Evolutionary conservation across 2,797 vertebrate genomes (phyloP), one percentile per base, ranked within the genome.

Genomic region (Scyliorhinus canicula): DNA sequence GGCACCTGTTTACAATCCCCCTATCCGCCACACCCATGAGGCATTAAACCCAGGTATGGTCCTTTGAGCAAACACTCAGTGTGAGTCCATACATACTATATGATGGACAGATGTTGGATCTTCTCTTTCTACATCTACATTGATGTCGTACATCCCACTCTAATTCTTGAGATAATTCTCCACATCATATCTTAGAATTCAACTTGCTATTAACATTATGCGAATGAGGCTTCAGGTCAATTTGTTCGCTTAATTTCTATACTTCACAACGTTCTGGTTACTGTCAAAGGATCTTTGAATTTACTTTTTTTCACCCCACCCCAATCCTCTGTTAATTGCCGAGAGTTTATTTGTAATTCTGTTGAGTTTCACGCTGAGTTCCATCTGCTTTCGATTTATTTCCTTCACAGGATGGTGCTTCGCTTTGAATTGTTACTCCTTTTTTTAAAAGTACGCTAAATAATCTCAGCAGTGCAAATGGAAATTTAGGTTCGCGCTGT

Each of bases 321-420:
- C 35, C 11, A n/a, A n/a, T 60, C 60, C n/a, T 44, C 31, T 0
- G 52, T 60, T 91, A 91, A 91, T 91, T 91, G 88, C 57, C 65
- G 88, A 91, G 88, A 63, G 44, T 91, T 91, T 65, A 26, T 91
- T 65, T 91, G 88, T n/a, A 65, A 24, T 65, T 65, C 88, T 16
- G 8, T 19, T 63, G 60, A 11, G 57, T 44, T 91, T 65, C 88
- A 40, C 11, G 57, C 88, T 91, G 88, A 50, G 57, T 44, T 65
- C 88, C 88, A 91, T 91, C 88, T 91, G 88, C 9, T 91, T 63
- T 21, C 21, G 57, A 91, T 65, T 91, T 63, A 65, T 60, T 91
- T 91, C n/a, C 88, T 91, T 65, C 57, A 91, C 57, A 44, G 88
- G 21, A 91, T 11, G 21, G n/a, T 21, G 16, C n/a, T 7, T n/a